Percentiles rank a stretch among this genome's conserved stretches.
phyloP scores from a whole-genome alignment of 2,113 vertebrate genomes.

The Menidia beryllina region DNA sequence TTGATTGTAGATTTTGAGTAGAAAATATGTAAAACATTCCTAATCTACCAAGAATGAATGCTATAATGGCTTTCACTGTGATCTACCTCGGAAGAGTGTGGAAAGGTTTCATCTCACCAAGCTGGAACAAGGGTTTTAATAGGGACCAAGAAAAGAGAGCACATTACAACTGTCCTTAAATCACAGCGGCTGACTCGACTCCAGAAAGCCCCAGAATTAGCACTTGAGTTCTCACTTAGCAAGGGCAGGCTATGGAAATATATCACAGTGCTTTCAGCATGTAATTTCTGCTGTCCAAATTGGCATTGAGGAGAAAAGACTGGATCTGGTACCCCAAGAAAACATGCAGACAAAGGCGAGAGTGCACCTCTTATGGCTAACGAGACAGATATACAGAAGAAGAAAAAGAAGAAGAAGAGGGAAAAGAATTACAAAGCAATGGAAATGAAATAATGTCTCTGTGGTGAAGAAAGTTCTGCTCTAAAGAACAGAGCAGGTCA shows the following conservation, averaged over 20 bases:
- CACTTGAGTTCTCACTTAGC: slow-evolving; percentile 17
- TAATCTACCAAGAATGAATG: background rate
- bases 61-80: background rate
- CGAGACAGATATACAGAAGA: background rate
- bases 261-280: slow-evolving; percentile 23
- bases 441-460: background rate
- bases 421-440: background rate
- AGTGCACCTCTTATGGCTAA: background rate
- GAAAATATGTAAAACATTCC: background rate
- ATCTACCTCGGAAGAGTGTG: background rate
- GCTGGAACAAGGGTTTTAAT: slow-evolving; percentile 7
- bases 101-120: background rate
- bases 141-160: slow-evolving; percentile 7
- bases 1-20: background rate
- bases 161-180: slow-evolving; percentile 29
- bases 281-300: slow-evolving; percentile 22
- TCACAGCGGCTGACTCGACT: slow-evolving; percentile 6
- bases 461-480: background rate
- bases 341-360: slow-evolving; percentile 1
- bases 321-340: background rate
- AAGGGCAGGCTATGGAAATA: slow-evolving; percentile 15
- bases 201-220: slow-evolving; percentile 19
- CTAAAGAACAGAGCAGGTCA: background rate
- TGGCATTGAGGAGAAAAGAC: background rate
- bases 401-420: too few species aligned